Base-by-base conservation (phyloP, 1,140 invertebrate genomes). In the Geopemphigus sp. region DNA sequence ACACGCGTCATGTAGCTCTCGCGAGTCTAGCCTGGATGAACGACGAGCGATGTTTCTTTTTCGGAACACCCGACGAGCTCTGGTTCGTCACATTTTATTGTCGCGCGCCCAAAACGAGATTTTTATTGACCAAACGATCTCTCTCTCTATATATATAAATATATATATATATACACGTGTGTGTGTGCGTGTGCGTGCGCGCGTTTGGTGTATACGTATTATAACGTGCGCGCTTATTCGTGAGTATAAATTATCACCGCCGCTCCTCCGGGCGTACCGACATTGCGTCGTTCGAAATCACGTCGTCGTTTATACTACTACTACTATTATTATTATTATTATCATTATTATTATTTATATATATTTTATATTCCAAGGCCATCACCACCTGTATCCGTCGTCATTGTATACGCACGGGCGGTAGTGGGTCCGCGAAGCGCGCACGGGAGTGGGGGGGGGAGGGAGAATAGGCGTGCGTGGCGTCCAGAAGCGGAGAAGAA, bases 281-380 rank as follows among this genome's bases (percentile, higher is more conserved):
- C 45, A 47, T 68, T 68, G 66, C 66, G 66, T 68, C 64, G 63
- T 64, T 64, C 32, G 8, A 45, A 64, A 64, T 64, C 63, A 64
- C 63, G 64, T 68, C 64, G 66, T 68, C 66, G 66, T 68, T 50
- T 68, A 47, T 68, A 70, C 39, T 66, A 66, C 45, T 64, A 45
- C 22, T 45, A 66, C 22, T 66, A 66, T 63, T 63, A 19, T 32
- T 29, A 61, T 61, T 39, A 64, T 45, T 39, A 63, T 63, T 39
- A 39, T 63, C 39, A 45, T 39, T 66, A 66, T 24, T 47, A 47
- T 47, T 26, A 61, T 26, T 26, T 26, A 24, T 26, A 70, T 53
- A 50, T 19, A 70, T 26, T 53, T 70, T 70, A 29, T 72, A 72
- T 54, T 72, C 68, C 68, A 72, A 72, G 68, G 68, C 50, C 68